Percentiles rank a stretch among this genome's conserved stretches.
Evolutionary conservation across 2,113 vertebrate species (phyloP).

Genomic region (Drymodes brunneopygia): DNA sequence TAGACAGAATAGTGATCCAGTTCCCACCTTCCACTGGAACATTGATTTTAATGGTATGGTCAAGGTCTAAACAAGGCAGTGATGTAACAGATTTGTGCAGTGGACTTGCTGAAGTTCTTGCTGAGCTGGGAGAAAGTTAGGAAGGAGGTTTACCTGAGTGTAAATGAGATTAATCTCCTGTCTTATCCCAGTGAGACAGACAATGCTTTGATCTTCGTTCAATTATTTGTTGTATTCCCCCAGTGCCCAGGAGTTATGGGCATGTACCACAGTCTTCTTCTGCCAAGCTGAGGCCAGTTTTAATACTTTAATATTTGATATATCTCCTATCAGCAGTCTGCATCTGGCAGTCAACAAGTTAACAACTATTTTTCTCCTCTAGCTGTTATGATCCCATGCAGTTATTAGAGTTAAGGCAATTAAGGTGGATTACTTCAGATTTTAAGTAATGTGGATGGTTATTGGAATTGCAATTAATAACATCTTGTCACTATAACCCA

Average conservation of each 20-base stretch:
- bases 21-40: background rate
- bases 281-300: conserved; percentile 36
- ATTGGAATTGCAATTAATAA: background rate
- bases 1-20: background rate
- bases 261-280: background rate
- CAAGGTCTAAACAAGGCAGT: background rate
- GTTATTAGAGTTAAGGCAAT: conserved; percentile 7
- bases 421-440: conserved; percentile 17
- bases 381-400: background rate
- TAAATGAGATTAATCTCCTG: background rate
- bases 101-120: background rate
- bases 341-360: conserved; percentile 41
- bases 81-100: background rate
- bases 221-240: background rate
- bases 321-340: conserved; percentile 24
- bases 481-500: background rate
- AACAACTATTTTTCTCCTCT: conserved; percentile 32
- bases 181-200: background rate
- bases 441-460: background rate
- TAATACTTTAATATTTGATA: conserved; percentile 13
- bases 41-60: background rate
- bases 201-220: conserved; percentile 4
- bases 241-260: background rate
- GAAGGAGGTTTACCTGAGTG: background rate
- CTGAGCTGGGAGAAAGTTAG: background rate